Conservation (phyloP, 2,113 vertebrate genomes). For the Murina feae region DNA sequence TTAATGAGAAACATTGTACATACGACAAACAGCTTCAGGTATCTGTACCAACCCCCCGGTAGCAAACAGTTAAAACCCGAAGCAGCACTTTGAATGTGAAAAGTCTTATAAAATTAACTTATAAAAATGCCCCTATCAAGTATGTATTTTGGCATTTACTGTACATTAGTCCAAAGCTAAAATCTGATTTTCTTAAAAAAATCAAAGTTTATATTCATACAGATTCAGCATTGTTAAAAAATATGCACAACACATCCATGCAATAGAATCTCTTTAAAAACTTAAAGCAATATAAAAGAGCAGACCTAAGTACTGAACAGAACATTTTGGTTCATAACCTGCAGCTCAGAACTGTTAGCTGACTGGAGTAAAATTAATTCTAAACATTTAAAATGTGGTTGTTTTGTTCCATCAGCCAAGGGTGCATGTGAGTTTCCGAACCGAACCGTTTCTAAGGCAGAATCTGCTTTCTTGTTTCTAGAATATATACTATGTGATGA, state of each 20-base stretch:
- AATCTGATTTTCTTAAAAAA: slow-evolving; percentile 71
- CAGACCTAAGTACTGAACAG: slow-evolving; percentile 58
- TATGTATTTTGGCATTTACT: slow-evolving; percentile 76
- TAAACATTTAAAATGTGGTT: slow-evolving; percentile 52
- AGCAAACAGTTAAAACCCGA: slow-evolving; percentile 59
- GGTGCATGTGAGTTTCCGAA: not conserved
- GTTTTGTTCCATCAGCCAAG: slow-evolving; percentile 52
- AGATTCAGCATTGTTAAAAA: slow-evolving; percentile 79
- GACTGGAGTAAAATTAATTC: slow-evolving; percentile 39
- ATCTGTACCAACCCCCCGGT: not conserved
- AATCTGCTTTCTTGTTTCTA: not conserved
- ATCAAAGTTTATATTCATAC: slow-evolving; percentile 78
- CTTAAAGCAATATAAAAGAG: slow-evolving; percentile 76
- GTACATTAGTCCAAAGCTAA: slow-evolving; percentile 80
- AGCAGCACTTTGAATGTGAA: slow-evolving; percentile 67
- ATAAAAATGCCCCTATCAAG: slow-evolving; percentile 73
- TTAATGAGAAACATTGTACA: slow-evolving; percentile 80
- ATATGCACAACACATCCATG: slow-evolving; percentile 79
- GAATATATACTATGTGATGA: not conserved
- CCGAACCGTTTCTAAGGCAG: not conserved
- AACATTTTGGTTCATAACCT: slow-evolving; percentile 58
- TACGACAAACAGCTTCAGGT: slow-evolving; percentile 58
- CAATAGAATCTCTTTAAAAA: slow-evolving; percentile 76
- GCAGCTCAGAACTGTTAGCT: not conserved
- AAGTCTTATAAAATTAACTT: slow-evolving; percentile 75